A percentile compares a stretch with the other conserved stretches of the same genome.
Conservation (phyloP, 1,140 invertebrate genomes). For the Colletes gigas region DNA sequence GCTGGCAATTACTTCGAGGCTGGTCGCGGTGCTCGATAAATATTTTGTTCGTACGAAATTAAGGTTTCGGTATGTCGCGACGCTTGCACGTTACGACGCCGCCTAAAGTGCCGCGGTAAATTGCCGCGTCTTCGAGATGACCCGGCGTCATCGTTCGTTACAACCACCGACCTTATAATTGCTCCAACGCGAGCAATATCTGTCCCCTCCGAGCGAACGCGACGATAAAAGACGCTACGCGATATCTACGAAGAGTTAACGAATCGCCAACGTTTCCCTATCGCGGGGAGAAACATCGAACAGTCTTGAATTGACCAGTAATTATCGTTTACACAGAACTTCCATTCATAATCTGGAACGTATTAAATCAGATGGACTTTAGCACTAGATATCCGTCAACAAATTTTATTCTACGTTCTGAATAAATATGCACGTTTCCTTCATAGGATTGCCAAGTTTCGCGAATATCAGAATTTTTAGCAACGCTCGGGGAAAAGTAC, state of each 20-base stretch:
- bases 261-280: neutral
- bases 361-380: too few species aligned
- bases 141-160: constrained; percentile 44
- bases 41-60: constrained; percentile 54
- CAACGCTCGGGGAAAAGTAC: too few species aligned
- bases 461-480: too few species aligned
- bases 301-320: too few species aligned
- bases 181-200: constrained; percentile 7
- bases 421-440: too few species aligned
- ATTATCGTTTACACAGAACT: too few species aligned
- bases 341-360: too few species aligned
- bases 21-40: constrained; percentile 53
- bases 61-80: constrained; percentile 42
- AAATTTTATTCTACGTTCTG: too few species aligned
- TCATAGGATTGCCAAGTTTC: too few species aligned
- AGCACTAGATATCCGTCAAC: too few species aligned
- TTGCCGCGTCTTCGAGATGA: constrained; percentile 40
- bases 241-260: neutral
- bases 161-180: constrained; percentile 53
- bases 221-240: constrained; percentile 26
- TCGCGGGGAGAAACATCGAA: too few species aligned
- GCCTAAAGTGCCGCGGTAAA: constrained; percentile 41
- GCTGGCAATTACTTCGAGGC: constrained; percentile 61
- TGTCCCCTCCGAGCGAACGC: neutral
- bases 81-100: constrained; percentile 19